Base-by-base conservation (phyloP, 2,797 vertebrate species). In the Epinephelus coioides region DNA sequence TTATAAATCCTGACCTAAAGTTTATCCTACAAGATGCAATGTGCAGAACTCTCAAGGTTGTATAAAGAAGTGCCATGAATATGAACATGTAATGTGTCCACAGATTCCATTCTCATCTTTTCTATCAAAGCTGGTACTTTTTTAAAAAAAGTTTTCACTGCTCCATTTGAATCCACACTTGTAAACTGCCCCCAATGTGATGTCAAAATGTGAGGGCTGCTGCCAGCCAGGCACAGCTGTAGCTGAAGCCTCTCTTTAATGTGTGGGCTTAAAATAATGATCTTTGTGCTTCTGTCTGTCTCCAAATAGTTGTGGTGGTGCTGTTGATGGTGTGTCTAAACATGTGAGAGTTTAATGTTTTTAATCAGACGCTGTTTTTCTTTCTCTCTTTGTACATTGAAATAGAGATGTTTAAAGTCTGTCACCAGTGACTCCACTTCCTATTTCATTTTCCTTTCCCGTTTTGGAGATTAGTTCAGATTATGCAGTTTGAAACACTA, bases 401-500 rank as follows among this genome's bases (percentile, higher is more conserved):
- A 64, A 69, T 64, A 55, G 44, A 75, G 51, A 59, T 13, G 30
- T 67, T 74, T 13, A 25, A 64, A 25, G n/a, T 51, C 43, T 65
- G 64, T 54, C 2, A 3, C 73, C 55, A 15, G 3, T 10, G 38
- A 18, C 11, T 56, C 15, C 3, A 8, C 38, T 61, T 56, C 47
- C 54, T 17, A 13, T 17, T 40, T n/a, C 2, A n/a, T 1, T 60
- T 61, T 50, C 60, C 49, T 34, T 51, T 44, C 5, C n/a, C 3
- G 14, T 23, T 63, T 17, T 38, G 17, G 15, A 77, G 53, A 70
- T 25, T 5, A 25, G 27, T 55, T 64, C 6, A 50, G 23, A 43
- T 38, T 17, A 57, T 57, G 1, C 65, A 3, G 43, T 65, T 68
- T 64, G 62, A 79, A 72, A 49, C 11, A 15, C 50, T 34, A 30